Evolutionary conservation across 2,797 vertebrate genomes (phyloP), one percentile per base, ranked within the genome.

Genomic region (Sparidentex hasta): DNA sequence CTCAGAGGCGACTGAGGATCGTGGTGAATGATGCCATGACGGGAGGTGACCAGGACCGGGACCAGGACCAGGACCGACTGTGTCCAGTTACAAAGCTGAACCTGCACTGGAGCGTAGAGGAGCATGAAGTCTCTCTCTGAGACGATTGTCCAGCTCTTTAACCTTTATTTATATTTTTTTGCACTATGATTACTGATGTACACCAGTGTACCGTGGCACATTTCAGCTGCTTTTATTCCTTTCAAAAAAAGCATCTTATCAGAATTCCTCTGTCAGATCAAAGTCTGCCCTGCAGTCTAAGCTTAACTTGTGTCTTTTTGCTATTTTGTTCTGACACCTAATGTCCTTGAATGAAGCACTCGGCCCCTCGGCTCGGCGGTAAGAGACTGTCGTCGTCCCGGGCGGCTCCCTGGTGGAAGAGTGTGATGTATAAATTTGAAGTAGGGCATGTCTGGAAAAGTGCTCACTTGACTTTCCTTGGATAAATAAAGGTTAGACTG

Each of bases 11-110:
- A 1, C 93, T 97, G 0, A 94, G 94, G 68, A 94, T 0, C 33
- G 94, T 97, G 33, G 94, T 92, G 0, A 95, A 94, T 0, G 96
- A 97, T 87, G 80, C 96, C 81, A 93, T 1, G 86, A 47, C 59
- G 12, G 58, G 8, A 8, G 43, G 16, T 9, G 78, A 55, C 5
- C 55, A 61, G 27, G 78, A 55, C 5, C 55, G 57, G 16, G 29
- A 13, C 41, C 55, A 61, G 27, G 78, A 55, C 5, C 55, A 61
- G 16, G 29, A 13, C 41, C 21, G 7, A 33, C 33, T 7, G 4
- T 9, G 11, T 65, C 25, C 55, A 73, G 18, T n/a, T 4, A 46
- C 17, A n/a, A 54, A 33, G 44, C 7, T 62, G 7, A 48, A 71
- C 67, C 47, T 44, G 52, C 67, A 50, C 21, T 58, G 58, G 23